phyloP scores from a whole-genome alignment of 2,888 invertebrate species.

The Melieria picta region DNA sequence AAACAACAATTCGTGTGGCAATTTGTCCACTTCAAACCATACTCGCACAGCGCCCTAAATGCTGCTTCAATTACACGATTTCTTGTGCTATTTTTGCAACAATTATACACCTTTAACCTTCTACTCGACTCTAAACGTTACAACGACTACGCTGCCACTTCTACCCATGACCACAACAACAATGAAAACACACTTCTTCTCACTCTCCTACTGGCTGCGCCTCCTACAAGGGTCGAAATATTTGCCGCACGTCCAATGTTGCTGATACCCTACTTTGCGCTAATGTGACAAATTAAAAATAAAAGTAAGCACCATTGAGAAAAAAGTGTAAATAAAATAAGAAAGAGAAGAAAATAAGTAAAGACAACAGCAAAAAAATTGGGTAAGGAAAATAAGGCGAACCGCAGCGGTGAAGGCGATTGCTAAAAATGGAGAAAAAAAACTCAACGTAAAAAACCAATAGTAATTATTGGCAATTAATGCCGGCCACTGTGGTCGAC shows the following conservation, averaged over 20 bases:
- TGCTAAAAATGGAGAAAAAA: constrained; percentile 5
- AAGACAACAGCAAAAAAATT: not conserved
- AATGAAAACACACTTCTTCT: too few species aligned
- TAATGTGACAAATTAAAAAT: constrained; percentile 28
- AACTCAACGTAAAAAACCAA: constrained; percentile 51
- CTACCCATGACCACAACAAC: too few species aligned
- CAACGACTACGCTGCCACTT: too few species aligned
- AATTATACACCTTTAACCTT: too few species aligned
- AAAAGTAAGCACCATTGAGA: constrained; percentile 12
- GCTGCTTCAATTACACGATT: too few species aligned
- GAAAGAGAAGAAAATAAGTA: not conserved
- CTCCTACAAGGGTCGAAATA: too few species aligned
- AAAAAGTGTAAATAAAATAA: constrained; percentile 1
- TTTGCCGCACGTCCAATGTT: not conserved
- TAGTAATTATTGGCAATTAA: constrained; percentile 64
- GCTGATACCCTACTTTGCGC: constrained; percentile 20
- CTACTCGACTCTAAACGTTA: too few species aligned
- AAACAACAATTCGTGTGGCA: too few species aligned
- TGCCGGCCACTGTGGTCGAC: constrained; percentile 34
- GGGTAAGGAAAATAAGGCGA: constrained; percentile 5
- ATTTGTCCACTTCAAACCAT: too few species aligned
- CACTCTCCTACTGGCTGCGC: too few species aligned
- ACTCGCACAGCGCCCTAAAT: too few species aligned
- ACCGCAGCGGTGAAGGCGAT: not conserved
- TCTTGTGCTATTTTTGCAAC: too few species aligned